Conservation (phyloP, 2,797 vertebrate genomes). For the Psittacula echo region DNA sequence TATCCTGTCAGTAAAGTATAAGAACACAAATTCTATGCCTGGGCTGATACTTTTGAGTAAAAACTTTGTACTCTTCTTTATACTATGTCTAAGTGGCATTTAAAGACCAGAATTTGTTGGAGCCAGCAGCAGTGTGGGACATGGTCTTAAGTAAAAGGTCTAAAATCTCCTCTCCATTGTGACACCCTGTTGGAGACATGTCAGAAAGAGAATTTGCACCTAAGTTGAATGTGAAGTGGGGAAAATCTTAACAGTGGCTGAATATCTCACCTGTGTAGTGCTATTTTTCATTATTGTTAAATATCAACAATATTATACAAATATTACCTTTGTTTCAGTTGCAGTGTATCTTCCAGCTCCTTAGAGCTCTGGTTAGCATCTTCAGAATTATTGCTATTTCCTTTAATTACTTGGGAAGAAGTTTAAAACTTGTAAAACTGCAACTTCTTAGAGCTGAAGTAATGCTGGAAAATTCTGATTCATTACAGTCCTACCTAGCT, state of each 20-base stretch:
- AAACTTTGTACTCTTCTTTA: neutral
- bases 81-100: neutral
- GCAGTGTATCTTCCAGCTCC: neutral
- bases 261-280: neutral
- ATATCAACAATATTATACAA: neutral
- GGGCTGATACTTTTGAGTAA: neutral
- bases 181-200: neutral
- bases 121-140: neutral
- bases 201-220: neutral
- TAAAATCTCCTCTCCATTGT: neutral
- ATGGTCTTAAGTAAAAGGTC: neutral
- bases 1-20: neutral
- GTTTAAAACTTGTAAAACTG: neutral
- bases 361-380: neutral
- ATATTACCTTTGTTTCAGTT: neutral
- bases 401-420: neutral
- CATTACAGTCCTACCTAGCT: neutral
- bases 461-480: neutral
- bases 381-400: neutral
- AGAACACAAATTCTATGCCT: neutral
- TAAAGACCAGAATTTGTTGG: neutral
- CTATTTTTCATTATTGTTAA: neutral
- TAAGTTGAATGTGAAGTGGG: neutral
- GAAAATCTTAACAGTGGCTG: neutral
- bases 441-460: neutral